Evolutionary conservation across 2,797 vertebrate genomes (phyloP), one percentile per base, ranked within the genome.

Genomic region (Rachycentron canadum): DNA sequence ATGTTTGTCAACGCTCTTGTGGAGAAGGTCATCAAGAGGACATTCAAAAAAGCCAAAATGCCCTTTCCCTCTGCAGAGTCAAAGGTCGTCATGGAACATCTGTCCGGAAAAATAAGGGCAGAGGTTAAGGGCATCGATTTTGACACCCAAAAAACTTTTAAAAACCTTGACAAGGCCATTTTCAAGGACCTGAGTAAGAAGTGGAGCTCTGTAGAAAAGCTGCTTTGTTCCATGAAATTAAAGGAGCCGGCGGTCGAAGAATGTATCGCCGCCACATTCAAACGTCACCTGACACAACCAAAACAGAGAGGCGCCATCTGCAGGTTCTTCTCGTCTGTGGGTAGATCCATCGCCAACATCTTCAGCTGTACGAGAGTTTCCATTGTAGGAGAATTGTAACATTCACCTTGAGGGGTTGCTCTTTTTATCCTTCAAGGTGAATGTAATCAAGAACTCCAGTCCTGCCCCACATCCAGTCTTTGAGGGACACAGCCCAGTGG

Each of bases 301-400:
- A 53, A 21, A 53, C 23, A 14, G 7, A 0, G 3, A 1, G 0
- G 2, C 7, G 0, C 1, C 45, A 21, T 53, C 7, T 5, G 7
- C 38, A 56, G 49, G 17, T 53, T 66, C 16, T 52, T 66, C n/a
- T 53, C 50, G 2, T 36, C 0, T 0, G 1, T 14, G 6, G 3
- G 43, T 19, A 16, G 14, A 10, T 7, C 21, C 12, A 17, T 36
- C 13, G 7, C 1, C 13, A 53, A 8, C 13, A 28, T 28, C 50
- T 53, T 16, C 14, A 16, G 25, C 7, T 21, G 43, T 1, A 47
- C 3, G 8, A 47, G 7, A 7, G 2, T 47, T 7, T n/a, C 2
- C 8, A 19, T 19, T 47, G 1, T 21, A 47, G 3, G 19, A 2
- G 7, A 9, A 21, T 3, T 21, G 1, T 47, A 21, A 3, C 4